These are phyloP conservation scores for Psittacula derbiana DNA, from an alignment of 2,797 vertebrate species.

Conservation along the genomic window DNA sequence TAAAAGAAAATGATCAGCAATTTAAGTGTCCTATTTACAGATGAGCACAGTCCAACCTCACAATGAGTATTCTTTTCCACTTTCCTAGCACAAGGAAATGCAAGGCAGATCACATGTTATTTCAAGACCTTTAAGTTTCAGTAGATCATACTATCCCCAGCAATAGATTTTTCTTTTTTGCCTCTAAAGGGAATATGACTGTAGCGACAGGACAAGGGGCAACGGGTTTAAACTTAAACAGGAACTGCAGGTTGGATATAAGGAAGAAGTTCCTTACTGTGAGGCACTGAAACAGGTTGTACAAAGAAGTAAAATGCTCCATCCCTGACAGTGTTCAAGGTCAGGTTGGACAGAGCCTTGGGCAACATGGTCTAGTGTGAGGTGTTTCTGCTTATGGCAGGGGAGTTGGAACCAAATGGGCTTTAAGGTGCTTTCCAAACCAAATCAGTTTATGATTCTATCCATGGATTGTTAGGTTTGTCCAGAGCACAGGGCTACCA, in stretches of 20 bases:
- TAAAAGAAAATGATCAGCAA: not conserved
- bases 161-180: not conserved
- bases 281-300: not conserved
- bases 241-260: not conserved
- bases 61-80: not conserved
- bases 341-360: not conserved
- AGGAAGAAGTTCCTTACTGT: not conserved
- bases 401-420: not conserved
- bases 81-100: not conserved
- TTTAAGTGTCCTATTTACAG: not conserved
- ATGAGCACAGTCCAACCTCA: not conserved
- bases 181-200: not conserved
- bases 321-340: not conserved
- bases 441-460: not conserved
- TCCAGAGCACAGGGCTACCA: not conserved
- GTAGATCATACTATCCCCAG: not conserved
- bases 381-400: not conserved
- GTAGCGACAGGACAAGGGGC: not conserved
- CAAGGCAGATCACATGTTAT: not conserved
- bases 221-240: not conserved
- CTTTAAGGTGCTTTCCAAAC: not conserved
- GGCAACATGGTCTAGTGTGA: not conserved
- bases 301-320: not conserved
- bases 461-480: not conserved
- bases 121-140: not conserved